Base-by-base conservation (phyloP, 2,113 vertebrate genomes). In the Verasper variegatus region DNA sequence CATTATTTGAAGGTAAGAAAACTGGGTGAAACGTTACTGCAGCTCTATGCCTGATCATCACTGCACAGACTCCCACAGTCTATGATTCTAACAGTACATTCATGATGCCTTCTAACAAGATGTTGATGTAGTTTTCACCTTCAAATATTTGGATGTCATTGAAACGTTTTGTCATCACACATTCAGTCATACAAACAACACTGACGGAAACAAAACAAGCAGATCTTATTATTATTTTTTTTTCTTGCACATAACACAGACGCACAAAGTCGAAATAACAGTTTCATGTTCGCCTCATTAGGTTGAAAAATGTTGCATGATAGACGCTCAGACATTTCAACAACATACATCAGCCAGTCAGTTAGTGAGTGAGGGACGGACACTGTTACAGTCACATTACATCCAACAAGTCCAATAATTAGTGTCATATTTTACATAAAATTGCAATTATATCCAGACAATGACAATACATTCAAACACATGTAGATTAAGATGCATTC, bases 401-500 rank as follows among this genome's bases (percentile, higher is more conserved):
- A 35, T 68, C 68, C 0, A 51, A 56, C 47, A 15, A 2, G 27
- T 71, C 35, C 59, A 54, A 21, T 7, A 21, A 21, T 74, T 27
- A 21, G 61, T 40, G 77, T 57, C 20, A n/a, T 61, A 84, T 68
- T 49, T 76, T 69, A 57, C 15, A 66, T 21, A 56, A 42, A 77
- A 72, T 11, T 45, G 31, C 47, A 0, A 65, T n/a, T 42, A 56
- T 51, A 31, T 57, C 27, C 47, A 37, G 5, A 49, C 18, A 51
- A 31, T 56, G 27, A 24, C 21, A 17, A 54, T 20, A 59, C 1
- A 21, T 65, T 3, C 6, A 31, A 31, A 31, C 31, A 31, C 31
- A 54, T 10, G 64, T 12, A 26, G 6, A 56, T 52, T 12, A 52
- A 20, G 51, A 54, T 20, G 14, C 8, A 59, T 35, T 27, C 18